Evolutionary conservation across 2,797 vertebrate species (phyloP).

Genomic region (Cheracebus regulus): DNA sequence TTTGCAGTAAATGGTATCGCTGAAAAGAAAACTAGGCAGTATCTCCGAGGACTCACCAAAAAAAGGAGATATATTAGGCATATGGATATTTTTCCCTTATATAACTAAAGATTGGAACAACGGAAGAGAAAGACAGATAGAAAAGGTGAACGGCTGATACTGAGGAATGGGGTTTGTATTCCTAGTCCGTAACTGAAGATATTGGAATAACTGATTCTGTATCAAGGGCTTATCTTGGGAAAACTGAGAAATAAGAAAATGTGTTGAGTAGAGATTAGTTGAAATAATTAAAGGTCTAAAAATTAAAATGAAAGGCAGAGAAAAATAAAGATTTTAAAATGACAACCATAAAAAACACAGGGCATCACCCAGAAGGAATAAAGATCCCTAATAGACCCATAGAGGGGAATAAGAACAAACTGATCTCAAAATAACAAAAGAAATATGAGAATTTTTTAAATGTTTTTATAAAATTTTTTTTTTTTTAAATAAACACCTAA

Average conservation of each 20-base stretch:
- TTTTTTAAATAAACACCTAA: neutral
- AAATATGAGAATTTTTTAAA: neutral
- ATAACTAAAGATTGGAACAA: neutral
- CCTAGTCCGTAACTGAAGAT: neutral
- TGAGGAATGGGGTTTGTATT: neutral
- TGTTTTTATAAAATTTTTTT: too few relatives aligned
- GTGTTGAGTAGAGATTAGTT: neutral
- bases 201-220: neutral
- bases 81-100: neutral
- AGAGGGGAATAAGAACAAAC: neutral
- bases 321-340: slow-evolving; percentile 34
- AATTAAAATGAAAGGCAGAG: neutral
- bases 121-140: neutral
- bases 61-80: neutral
- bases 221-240: neutral
- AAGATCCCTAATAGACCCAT: neutral
- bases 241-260: slow-evolving; percentile 28
- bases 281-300: neutral
- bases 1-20: neutral
- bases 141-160: neutral
- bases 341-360: neutral
- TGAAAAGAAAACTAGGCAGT: neutral
- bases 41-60: neutral
- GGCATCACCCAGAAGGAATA: neutral
- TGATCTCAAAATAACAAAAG: neutral